Evolutionary conservation across 1,140 invertebrate species (phyloP).

Genomic region (Drosophila truncata): DNA sequence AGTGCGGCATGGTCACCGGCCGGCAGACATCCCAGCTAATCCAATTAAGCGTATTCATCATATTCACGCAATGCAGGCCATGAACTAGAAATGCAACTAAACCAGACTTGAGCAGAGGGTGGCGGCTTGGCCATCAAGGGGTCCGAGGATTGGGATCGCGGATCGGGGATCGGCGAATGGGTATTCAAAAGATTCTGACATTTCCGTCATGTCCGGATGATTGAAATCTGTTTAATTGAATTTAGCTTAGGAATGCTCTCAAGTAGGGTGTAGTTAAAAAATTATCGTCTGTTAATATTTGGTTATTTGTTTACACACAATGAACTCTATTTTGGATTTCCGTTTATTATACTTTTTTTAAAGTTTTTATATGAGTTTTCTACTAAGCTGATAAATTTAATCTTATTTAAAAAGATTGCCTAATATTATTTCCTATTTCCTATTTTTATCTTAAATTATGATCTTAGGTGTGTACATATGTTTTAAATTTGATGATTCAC

Average conservation of each 20-base stretch:
- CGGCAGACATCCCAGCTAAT: slow-evolving; percentile 60
- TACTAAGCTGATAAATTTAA: no score
- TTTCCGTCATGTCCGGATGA: slow-evolving; percentile 75
- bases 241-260: slow-evolving; percentile 37
- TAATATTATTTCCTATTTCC: no score
- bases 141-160: neutral
- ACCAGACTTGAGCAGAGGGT: slow-evolving; percentile 15
- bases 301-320: no score
- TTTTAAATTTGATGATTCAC: no score
- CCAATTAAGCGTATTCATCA: slow-evolving; percentile 78
- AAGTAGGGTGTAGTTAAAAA: neutral
- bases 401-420: no score
- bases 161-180: slow-evolving; percentile 9
- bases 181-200: slow-evolving; percentile 54
- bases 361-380: no score
- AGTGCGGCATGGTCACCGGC: slow-evolving; percentile 16
- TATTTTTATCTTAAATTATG: neutral
- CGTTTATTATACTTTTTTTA: no score
- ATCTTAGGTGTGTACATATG: neutral
- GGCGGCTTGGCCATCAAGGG: slow-evolving; percentile 15
- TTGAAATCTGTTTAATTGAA: slow-evolving; percentile 75
- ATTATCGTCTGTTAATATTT: neutral
- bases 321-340: no score
- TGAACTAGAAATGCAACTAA: slow-evolving; percentile 65
- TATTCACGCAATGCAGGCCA: slow-evolving; percentile 77